Percentiles rank a stretch among this genome's conserved stretches.
These are phyloP conservation scores for Cataglyphis altisquamis DNA, from an alignment of 2,888 invertebrate genomes.

Conservation along the genomic window DNA sequence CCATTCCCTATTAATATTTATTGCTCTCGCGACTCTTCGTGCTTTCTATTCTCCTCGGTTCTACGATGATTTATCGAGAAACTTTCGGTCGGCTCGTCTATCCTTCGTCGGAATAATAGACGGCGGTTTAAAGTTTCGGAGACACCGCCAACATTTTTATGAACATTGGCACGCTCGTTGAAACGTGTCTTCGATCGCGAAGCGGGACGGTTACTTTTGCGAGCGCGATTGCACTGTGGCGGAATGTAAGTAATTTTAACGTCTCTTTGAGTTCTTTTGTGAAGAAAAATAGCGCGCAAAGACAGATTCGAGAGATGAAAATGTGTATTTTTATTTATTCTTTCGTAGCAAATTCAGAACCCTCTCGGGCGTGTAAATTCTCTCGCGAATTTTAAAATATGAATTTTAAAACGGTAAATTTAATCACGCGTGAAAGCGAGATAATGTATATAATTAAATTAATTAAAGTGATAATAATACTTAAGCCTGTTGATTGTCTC, in stretches of 20 bases:
- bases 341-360: conserved; percentile 11
- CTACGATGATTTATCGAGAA: conserved; percentile 81
- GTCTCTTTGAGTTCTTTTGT: not conserved
- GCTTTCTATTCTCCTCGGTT: conserved; percentile 49
- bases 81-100: conserved; percentile 75
- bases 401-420: not conserved
- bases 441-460: conserved; percentile 1
- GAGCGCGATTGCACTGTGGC: conserved; percentile 35
- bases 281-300: not conserved
- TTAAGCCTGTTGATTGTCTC: conserved; percentile 42
- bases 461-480: conserved; percentile 46
- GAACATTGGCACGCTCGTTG: conserved; percentile 65
- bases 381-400: conserved; percentile 17
- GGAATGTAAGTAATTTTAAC: conserved; percentile 37
- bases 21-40: conserved; percentile 78
- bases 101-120: conserved; percentile 77
- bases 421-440: not conserved
- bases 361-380: conserved; percentile 3
- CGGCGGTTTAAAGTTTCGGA: conserved; percentile 79
- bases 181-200: conserved; percentile 52
- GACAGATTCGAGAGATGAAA: conserved; percentile 21
- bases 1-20: conserved; percentile 81
- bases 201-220: conserved; percentile 24
- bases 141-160: conserved; percentile 77
- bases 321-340: conserved; percentile 18